Percentiles rank a stretch among this genome's conserved stretches.
Evolutionary conservation across 1,140 invertebrate species (phyloP).

Genomic region (Oppia nitens): DNA sequence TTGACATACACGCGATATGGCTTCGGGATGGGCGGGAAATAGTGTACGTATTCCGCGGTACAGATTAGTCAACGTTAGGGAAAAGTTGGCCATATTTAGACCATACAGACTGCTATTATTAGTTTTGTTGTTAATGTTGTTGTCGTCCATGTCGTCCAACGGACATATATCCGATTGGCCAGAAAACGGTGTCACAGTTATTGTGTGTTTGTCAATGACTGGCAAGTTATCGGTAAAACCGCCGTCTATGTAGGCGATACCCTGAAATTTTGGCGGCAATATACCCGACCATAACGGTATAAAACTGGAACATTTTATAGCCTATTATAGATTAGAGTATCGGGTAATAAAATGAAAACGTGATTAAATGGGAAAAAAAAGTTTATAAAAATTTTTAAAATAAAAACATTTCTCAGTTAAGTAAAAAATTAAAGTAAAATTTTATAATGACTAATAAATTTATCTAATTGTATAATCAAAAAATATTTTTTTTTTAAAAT

Average conservation of each 20-base stretch:
- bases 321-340: slow-evolving; percentile 40
- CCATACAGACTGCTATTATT: slow-evolving; percentile 34
- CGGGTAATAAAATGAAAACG: too few relatives aligned
- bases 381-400: too few relatives aligned
- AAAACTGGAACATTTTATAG: slow-evolving; percentile 78
- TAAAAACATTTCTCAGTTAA: too few relatives aligned
- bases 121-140: too few relatives aligned
- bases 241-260: slow-evolving; percentile 86
- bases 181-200: slow-evolving; percentile 92
- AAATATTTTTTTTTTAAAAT: too few relatives aligned
- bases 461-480: too few relatives aligned
- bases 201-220: slow-evolving; percentile 77
- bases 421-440: too few relatives aligned
- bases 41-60: slow-evolving; percentile 75
- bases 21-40: slow-evolving; percentile 84
- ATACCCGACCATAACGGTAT: slow-evolving; percentile 92
- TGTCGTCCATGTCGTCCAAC: slow-evolving; percentile 51
- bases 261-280: slow-evolving; percentile 70
- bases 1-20: slow-evolving; percentile 79
- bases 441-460: too few relatives aligned
- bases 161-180: slow-evolving; percentile 98
- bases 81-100: slow-evolving; percentile 83
- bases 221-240: slow-evolving; percentile 92
- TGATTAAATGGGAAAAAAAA: too few relatives aligned
- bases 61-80: slow-evolving; percentile 59